phyloP scores from a whole-genome alignment of 2,113 vertebrate genomes.

The Stigmatopora nigra region DNA sequence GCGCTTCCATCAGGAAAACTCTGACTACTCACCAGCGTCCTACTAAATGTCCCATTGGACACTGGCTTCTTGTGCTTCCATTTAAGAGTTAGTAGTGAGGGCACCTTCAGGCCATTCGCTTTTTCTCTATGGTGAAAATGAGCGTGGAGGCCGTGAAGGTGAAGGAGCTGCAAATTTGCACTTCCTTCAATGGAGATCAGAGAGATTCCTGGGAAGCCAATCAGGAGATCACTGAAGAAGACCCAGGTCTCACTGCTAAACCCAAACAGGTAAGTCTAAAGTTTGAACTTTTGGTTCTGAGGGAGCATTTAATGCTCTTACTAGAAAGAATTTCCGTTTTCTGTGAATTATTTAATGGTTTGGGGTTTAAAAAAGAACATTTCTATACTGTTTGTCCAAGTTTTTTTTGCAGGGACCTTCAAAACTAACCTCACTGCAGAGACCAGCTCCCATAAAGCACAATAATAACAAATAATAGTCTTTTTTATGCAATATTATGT shows the following conservation, averaged over 20 bases:
- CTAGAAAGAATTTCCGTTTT: background rate
- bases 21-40: background rate
- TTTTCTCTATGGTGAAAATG: conserved; percentile 61
- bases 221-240: conserved; percentile 46
- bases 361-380: too few relatives aligned
- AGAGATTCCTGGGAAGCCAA: conserved; percentile 61
- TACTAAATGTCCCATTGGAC: conserved; percentile 17
- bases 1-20: conserved; percentile 14
- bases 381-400: too few relatives aligned
- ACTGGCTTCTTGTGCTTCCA: background rate
- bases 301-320: too few relatives aligned
- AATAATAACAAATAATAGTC: too few relatives aligned
- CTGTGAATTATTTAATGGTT: background rate
- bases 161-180: conserved; percentile 52
- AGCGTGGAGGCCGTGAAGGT: conserved; percentile 68
- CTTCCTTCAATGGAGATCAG: conserved; percentile 65
- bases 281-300: too few relatives aligned
- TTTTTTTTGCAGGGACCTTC: too few relatives aligned
- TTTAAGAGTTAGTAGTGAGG: background rate
- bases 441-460: too few relatives aligned
- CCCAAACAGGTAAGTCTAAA: conserved; percentile 62
- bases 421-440: too few relatives aligned
- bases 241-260: conserved; percentile 47
- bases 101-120: background rate
- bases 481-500: too few relatives aligned